Conservation (phyloP, 2,888 invertebrate species). For the Caenorhabditis sp. region DNA sequence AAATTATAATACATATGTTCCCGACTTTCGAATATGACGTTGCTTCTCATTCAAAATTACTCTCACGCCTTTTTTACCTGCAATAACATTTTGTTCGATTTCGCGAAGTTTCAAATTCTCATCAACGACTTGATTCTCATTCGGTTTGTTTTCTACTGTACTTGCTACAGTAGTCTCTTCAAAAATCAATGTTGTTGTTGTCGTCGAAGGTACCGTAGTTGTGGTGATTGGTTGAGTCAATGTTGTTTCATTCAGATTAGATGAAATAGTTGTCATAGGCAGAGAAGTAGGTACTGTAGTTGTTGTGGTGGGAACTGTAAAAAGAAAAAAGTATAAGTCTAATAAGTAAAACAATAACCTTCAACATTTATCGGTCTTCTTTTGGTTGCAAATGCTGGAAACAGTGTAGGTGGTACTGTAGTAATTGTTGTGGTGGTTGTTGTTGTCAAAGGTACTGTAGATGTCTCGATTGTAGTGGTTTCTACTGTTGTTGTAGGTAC, state of each 20-base stretch:
- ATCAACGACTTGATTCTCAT: neutral
- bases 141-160: neutral
- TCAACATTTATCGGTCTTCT: neutral
- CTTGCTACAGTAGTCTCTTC: neutral
- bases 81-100: constrained; percentile 32
- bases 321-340: no score
- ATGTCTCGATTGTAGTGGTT: no score
- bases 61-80: constrained; percentile 6
- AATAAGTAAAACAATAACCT: no score
- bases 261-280: no score
- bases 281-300: neutral
- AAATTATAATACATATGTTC: no score
- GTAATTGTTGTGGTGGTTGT: neutral
- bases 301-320: neutral
- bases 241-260: no score
- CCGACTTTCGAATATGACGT: no score
- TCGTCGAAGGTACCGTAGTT: neutral
- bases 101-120: constrained; percentile 18
- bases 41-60: neutral
- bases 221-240: no score
- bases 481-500: neutral
- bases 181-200: neutral
- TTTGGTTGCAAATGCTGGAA: neutral
- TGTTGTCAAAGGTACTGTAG: neutral
- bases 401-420: neutral